Evolutionary conservation across 2,113 vertebrate genomes (phyloP).

Genomic region (Archocentrus centrarchus): DNA sequence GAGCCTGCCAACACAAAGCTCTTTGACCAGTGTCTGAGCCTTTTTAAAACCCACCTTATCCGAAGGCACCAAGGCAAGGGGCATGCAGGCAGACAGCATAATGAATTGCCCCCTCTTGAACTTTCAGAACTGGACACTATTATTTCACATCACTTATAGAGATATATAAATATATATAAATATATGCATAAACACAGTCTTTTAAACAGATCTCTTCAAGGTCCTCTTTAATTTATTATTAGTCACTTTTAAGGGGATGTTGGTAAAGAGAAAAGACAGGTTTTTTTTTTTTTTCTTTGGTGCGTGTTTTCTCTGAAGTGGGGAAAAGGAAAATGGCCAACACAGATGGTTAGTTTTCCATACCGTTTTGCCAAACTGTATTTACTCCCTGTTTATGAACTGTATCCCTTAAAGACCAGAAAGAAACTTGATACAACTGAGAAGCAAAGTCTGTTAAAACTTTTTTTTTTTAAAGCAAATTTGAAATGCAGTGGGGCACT

Average conservation of each 20-base stretch:
- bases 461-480: constrained; percentile 28
- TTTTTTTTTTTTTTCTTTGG: neutral
- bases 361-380: constrained; percentile 77
- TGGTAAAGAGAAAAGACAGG: constrained; percentile 54
- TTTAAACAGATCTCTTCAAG: constrained; percentile 80
- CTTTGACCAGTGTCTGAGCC: constrained; percentile 52
- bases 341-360: constrained; percentile 60
- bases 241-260: constrained; percentile 78
- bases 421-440: constrained; percentile 44
- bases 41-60: constrained; percentile 21
- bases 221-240: constrained; percentile 85
- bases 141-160: constrained; percentile 78
- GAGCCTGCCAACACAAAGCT: constrained; percentile 49
- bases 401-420: constrained; percentile 51
- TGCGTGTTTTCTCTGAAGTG: constrained; percentile 46
- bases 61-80: constrained; percentile 41
- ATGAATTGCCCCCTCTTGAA: constrained; percentile 59
- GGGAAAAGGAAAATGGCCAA: constrained; percentile 48
- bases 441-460: constrained; percentile 37
- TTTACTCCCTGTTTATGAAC: constrained; percentile 65
- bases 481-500: constrained; percentile 69
- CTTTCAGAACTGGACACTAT: constrained; percentile 75
- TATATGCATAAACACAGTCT: constrained; percentile 80
- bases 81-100: constrained; percentile 35
- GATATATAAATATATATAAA: constrained; percentile 81